These are phyloP conservation scores for Ceratina calcarata DNA, from an alignment of 1,140 invertebrate genomes.

Conservation along the genomic window DNA sequence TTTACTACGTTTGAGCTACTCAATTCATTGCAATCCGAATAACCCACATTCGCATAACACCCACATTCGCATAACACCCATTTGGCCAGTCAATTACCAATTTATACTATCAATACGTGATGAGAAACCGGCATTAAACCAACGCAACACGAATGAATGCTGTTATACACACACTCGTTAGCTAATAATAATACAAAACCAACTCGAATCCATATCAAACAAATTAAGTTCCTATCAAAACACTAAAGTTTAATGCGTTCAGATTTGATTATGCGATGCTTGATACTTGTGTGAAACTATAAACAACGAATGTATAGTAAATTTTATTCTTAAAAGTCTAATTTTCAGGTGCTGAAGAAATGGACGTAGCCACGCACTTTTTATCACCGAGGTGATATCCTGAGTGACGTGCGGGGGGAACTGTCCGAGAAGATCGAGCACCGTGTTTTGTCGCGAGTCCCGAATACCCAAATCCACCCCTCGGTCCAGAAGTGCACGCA, in stretches of 20 bases:
- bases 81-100: not conserved
- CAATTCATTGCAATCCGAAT: not conserved
- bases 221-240: no score
- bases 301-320: no score
- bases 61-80: not conserved
- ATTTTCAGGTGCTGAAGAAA: not conserved
- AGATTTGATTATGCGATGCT: no score
- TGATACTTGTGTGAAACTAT: no score
- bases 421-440: slow-evolving; percentile 91
- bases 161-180: no score
- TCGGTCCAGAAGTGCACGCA: slow-evolving; percentile 89
- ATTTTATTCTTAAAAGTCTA: no score
- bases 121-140: not conserved
- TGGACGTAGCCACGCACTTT: slow-evolving; percentile 84
- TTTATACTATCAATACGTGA: not conserved
- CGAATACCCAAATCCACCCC: slow-evolving; percentile 91
- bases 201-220: no score
- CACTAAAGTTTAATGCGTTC: no score
- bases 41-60: no score
- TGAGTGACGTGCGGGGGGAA: slow-evolving; percentile 94
- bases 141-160: slow-evolving; percentile 1
- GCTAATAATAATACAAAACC: no score
- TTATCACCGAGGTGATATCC: slow-evolving; percentile 90
- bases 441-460: slow-evolving; percentile 90
- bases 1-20: not conserved